Conservation (phyloP, 2,888 invertebrate species). For the Tromatobia lineatoria region DNA sequence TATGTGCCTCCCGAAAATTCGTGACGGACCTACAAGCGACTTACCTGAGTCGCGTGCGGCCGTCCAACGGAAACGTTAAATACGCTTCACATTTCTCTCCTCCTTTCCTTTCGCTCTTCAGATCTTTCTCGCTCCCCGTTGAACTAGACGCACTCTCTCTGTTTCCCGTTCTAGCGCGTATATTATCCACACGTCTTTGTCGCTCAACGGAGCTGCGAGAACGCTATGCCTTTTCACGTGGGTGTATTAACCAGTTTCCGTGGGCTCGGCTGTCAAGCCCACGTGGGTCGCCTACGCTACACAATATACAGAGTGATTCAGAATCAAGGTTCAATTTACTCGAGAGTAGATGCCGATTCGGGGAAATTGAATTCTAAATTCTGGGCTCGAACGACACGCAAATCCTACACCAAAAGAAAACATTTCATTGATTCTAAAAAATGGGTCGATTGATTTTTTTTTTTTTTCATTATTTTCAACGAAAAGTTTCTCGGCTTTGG, state of each 20-base stretch:
- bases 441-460: too few relatives aligned
- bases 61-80: constrained; percentile 62
- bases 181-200: constrained; percentile 57
- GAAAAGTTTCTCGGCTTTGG: too few relatives aligned
- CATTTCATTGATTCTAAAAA: too few relatives aligned
- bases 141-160: constrained; percentile 3
- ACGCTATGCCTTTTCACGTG: constrained; percentile 73
- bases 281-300: constrained; percentile 84
- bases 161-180: constrained; percentile 49
- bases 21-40: constrained; percentile 55
- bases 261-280: constrained; percentile 84
- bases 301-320: constrained; percentile 66
- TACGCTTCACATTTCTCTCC: constrained; percentile 54
- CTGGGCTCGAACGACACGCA: background rate
- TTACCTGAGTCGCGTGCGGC: constrained; percentile 52
- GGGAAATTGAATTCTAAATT: background rate
- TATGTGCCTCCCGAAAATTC: constrained; percentile 53
- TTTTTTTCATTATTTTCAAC: too few relatives aligned
- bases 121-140: constrained; percentile 16
- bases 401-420: background rate
- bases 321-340: constrained; percentile 47
- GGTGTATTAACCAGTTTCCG: constrained; percentile 84
- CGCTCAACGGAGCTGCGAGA: constrained; percentile 33
- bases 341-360: background rate
- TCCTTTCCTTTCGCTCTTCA: constrained; percentile 6